Evolutionary conservation across 1,140 invertebrate species (phyloP).

Genomic region (Drosophila tani): DNA sequence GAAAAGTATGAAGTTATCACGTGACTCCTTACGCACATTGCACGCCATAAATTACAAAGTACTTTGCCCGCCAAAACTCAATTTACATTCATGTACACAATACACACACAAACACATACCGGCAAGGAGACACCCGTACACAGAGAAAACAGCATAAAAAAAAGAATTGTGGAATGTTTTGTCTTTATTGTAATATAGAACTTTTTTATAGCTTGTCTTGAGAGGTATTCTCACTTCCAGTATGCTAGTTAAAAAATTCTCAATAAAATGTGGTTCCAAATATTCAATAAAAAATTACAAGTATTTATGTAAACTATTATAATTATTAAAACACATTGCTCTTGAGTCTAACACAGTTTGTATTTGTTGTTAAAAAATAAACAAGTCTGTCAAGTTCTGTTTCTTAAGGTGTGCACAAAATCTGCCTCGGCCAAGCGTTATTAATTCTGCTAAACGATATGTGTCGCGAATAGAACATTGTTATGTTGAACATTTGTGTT

Average conservation of each 20-base stretch:
- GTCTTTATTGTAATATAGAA: not conserved
- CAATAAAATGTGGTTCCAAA: too few relatives aligned
- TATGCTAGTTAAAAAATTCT: too few relatives aligned
- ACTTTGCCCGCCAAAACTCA: slow-evolving; percentile 80
- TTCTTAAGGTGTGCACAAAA: not conserved
- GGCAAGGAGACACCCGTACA: slow-evolving; percentile 2
- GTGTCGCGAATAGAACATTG: not conserved
- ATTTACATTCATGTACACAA: slow-evolving; percentile 75
- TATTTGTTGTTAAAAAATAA: not conserved
- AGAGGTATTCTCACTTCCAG: too few relatives aligned
- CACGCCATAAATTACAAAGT: slow-evolving; percentile 83
- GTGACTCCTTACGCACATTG: slow-evolving; percentile 82
- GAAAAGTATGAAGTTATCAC: slow-evolving; percentile 74
- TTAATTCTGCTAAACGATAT: slow-evolving; percentile 9
- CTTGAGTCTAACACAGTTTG: too few relatives aligned
- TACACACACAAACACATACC: slow-evolving; percentile 24
- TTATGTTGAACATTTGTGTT: not conserved
- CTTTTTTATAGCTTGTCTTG: too few relatives aligned
- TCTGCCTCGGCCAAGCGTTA: not conserved
- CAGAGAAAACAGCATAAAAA: not conserved
- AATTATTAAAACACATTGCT: too few relatives aligned
- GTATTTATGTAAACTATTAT: too few relatives aligned
- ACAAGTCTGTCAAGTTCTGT: accelerated
- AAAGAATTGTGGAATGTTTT: not conserved
- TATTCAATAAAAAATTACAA: too few relatives aligned